Conservation (phyloP, 2,888 invertebrate genomes). For the Cantharis flavilabris region DNA sequence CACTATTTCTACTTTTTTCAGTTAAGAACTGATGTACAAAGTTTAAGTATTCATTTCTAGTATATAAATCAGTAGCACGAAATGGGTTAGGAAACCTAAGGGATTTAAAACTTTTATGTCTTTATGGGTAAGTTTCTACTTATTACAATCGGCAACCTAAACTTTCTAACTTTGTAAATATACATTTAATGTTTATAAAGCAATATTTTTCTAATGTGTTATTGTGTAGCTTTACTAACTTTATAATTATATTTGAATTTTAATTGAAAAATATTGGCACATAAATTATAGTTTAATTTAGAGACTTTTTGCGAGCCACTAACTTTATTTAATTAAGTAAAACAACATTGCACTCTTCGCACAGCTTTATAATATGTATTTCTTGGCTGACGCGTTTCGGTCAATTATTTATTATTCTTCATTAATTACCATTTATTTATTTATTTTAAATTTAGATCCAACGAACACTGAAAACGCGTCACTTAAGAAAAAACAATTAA, state of each 20-base stretch:
- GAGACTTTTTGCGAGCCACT: too few species aligned
- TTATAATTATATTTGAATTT: neutral
- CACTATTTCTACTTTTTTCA: slow-evolving; percentile 3
- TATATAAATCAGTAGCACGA: slow-evolving; percentile 18
- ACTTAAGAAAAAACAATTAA: too few species aligned
- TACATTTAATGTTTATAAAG: neutral
- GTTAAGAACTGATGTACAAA: slow-evolving; percentile 22
- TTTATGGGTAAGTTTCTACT: slow-evolving; percentile 9
- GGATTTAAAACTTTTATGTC: slow-evolving; percentile 20
- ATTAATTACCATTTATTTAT: too few species aligned
- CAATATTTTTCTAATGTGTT: neutral
- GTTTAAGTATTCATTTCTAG: slow-evolving; percentile 21
- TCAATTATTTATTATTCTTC: too few species aligned
- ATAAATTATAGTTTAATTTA: neutral
- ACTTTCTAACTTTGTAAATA: neutral
- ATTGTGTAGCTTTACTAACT: neutral
- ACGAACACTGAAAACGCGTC: too few species aligned
- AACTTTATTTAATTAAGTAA: too few species aligned
- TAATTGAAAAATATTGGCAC: neutral
- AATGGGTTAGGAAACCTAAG: slow-evolving; percentile 17
- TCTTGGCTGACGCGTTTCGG: too few species aligned
- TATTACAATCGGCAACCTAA: slow-evolving; percentile 4
- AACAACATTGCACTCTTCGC: too few species aligned
- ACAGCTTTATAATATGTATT: too few species aligned
- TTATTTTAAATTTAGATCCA: too few species aligned